Evolutionary conservation across 2,797 vertebrate species (phyloP).

Genomic region (Sylvia borin): DNA sequence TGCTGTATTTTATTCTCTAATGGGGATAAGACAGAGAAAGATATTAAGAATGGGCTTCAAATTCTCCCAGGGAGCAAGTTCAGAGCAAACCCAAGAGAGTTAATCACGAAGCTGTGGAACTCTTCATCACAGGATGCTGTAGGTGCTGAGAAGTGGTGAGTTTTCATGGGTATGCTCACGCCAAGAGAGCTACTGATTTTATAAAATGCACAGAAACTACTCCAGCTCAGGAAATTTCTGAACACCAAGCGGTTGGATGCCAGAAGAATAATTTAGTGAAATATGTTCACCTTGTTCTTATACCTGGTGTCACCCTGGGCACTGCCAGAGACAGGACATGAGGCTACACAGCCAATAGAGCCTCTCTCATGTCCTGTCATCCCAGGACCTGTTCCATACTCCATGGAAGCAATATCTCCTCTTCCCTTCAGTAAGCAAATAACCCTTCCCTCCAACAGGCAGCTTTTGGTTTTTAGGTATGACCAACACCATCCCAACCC

Average conservation of each 20-base stretch:
- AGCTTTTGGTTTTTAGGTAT: not conserved
- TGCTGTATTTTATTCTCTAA: not conserved
- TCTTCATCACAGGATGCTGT: not conserved
- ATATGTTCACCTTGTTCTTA: not conserved
- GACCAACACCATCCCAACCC: not conserved
- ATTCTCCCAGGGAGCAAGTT: not conserved
- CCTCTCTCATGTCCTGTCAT: not conserved
- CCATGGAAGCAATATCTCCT: not conserved
- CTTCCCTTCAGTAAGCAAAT: not conserved
- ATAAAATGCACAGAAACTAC: not conserved
- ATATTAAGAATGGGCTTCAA: not conserved
- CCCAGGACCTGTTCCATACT: not conserved
- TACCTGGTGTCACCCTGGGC: not conserved
- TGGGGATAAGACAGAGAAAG: not conserved
- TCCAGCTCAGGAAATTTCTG: not conserved
- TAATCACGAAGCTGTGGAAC: not conserved
- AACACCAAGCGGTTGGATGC: not conserved
- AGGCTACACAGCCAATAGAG: not conserved
- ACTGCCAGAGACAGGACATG: not conserved
- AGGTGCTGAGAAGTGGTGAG: not conserved
- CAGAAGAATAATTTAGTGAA: not conserved
- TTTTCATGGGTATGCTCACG: fast-evolving
- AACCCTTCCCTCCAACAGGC: not conserved
- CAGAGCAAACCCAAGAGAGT: not conserved
- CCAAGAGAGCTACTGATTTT: not conserved